A percentile compares a stretch with the other conserved stretches of the same genome.
Evolutionary conservation across 2,888 invertebrate genomes (phyloP).

Genomic region (Beris chalybata): DNA sequence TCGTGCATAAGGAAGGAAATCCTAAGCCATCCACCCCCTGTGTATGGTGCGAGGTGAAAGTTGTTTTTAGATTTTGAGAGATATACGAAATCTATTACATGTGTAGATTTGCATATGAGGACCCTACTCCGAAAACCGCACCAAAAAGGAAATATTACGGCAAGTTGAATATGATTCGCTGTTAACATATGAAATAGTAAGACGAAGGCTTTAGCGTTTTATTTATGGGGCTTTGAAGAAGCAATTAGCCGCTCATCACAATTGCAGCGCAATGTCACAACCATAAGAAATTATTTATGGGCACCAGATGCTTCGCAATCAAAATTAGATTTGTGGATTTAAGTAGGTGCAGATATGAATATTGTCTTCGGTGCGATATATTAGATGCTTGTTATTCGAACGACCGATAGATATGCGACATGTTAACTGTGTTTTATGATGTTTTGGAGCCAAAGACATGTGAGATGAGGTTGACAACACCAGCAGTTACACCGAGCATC

Average conservation of each 20-base stretch:
- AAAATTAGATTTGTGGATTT: conserved; percentile 7
- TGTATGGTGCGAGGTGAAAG: background rate
- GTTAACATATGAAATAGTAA: conserved; percentile 25
- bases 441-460: too few relatives aligned
- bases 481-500: too few relatives aligned
- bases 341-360: background rate
- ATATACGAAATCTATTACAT: too few relatives aligned
- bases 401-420: too few relatives aligned
- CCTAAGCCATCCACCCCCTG: conserved; percentile 2
- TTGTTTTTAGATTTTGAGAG: conserved; percentile 7
- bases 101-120: too few relatives aligned
- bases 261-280: conserved; percentile 11
- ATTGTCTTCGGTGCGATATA: too few relatives aligned
- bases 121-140: too few relatives aligned
- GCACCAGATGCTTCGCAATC: conserved; percentile 20
- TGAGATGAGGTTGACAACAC: too few relatives aligned
- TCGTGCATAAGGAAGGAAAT: conserved; percentile 14
- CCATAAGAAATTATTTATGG: conserved; percentile 10
- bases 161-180: conserved; percentile 19
- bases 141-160: conserved; percentile 6
- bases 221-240: conserved; percentile 31
- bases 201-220: conserved; percentile 15
- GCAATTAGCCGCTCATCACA: conserved; percentile 36
- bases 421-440: too few relatives aligned
- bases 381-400: too few relatives aligned